Conservation (phyloP, 2,113 vertebrate genomes). For the Azemiops feae region DNA sequence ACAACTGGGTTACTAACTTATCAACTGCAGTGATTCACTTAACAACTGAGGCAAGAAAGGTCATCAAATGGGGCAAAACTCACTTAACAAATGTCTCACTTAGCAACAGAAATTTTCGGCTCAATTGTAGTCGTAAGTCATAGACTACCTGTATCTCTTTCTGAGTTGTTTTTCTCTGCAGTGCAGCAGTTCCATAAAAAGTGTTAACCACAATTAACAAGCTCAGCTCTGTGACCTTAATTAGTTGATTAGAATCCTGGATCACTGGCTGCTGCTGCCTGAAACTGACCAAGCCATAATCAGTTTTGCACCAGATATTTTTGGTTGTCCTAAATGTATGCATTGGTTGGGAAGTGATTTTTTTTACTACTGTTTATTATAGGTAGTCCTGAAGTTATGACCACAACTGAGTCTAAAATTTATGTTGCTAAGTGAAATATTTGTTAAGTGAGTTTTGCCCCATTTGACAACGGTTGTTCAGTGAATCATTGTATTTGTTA, state of each 20-base stretch:
- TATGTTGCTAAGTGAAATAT: too few relatives aligned
- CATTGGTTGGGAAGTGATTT: neutral
- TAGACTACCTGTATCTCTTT: neutral
- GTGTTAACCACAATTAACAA: neutral
- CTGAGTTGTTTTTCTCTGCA: neutral
- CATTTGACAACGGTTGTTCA: too few relatives aligned
- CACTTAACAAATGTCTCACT: neutral
- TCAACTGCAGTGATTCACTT: neutral
- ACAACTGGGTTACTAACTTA: neutral
- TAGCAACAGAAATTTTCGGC: neutral
- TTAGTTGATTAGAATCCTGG: neutral
- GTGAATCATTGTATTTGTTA: too few relatives aligned
- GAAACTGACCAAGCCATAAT: neutral
- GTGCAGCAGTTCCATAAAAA: neutral
- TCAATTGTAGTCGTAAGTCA: neutral
- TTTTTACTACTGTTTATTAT: neutral
- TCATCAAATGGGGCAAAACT: neutral
- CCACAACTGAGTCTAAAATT: too few relatives aligned
- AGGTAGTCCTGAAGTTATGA: too few relatives aligned
- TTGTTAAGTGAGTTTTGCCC: too few relatives aligned
- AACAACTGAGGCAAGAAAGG: neutral
- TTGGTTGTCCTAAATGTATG: neutral
- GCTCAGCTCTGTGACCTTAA: neutral
- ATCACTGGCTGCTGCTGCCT: neutral
- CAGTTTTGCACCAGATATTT: neutral